These are phyloP conservation scores for Epinephelus coioides DNA, from an alignment of 2,797 vertebrate species.

Conservation along the genomic window DNA sequence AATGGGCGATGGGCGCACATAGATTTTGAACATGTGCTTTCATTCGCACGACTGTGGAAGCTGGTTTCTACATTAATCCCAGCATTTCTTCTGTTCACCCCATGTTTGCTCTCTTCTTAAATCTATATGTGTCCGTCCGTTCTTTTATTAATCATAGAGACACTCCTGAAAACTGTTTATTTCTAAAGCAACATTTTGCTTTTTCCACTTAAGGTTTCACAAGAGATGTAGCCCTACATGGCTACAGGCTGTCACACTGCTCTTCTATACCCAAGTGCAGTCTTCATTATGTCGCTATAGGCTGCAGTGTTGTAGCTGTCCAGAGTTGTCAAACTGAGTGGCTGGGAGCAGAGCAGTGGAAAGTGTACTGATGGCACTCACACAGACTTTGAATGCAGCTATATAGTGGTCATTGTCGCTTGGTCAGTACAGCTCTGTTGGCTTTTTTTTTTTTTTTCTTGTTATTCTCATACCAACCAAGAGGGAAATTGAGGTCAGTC, in stretches of 20 bases:
- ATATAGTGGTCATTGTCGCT: background rate
- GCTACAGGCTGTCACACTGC: background rate
- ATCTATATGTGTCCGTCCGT: background rate
- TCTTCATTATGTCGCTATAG: slow-evolving; percentile 18
- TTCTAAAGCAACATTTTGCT: background rate
- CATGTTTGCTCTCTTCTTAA: background rate
- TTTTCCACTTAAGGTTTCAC: background rate
- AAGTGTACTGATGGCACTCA: slow-evolving; percentile 6
- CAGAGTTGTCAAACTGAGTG: slow-evolving; percentile 22
- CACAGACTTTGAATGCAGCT: slow-evolving; percentile 13
- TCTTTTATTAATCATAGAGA: slow-evolving; percentile 9
- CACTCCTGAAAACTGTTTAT: background rate
- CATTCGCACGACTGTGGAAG: background rate
- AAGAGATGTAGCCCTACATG: background rate
- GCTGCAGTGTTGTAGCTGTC: slow-evolving; percentile 22
- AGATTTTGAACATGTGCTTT: slow-evolving; percentile 34
- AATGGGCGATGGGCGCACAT: slow-evolving; percentile 56
- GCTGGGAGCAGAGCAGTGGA: background rate
- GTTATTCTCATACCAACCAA: slow-evolving; percentile 20
- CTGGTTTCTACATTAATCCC: slow-evolving; percentile 15
- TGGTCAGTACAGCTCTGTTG: slow-evolving; percentile 4
- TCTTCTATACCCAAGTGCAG: slow-evolving; percentile 1
- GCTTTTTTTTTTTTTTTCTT: slow-evolving; percentile 25
- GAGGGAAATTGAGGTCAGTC: slow-evolving; percentile 25
- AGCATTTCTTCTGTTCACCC: background rate